phyloP scores from a whole-genome alignment of 2,113 vertebrate genomes.

The Anthoscopus minutus region DNA sequence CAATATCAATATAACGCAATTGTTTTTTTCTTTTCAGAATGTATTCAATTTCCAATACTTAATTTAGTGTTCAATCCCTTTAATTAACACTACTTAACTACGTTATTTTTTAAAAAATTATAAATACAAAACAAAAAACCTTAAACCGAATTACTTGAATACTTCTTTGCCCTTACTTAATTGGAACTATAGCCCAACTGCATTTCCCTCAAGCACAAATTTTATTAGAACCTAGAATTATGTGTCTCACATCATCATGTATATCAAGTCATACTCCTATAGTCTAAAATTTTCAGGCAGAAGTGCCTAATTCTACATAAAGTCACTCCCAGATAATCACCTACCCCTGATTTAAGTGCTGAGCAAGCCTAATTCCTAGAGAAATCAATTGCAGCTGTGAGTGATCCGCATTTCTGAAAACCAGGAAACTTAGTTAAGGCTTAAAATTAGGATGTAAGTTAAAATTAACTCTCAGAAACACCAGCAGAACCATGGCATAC shows the following conservation, averaged over 20 bases:
- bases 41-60: background rate
- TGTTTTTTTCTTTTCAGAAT: background rate
- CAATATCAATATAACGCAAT: background rate
- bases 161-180: background rate
- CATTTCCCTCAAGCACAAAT: background rate
- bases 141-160: background rate
- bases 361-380: constrained; percentile 10
- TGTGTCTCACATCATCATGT: background rate
- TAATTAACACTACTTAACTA: background rate
- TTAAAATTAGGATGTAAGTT: background rate
- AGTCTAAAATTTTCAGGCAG: background rate
- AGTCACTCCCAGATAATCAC: background rate
- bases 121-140: background rate
- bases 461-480: background rate
- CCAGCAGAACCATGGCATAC: background rate
- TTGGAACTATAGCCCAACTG: background rate
- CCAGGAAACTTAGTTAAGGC: background rate
- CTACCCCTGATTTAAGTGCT: background rate
- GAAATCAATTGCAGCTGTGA: constrained; percentile 19
- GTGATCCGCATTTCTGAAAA: background rate
- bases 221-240: background rate
- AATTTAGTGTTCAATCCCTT: background rate
- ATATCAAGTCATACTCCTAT: background rate
- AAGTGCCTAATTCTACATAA: background rate
- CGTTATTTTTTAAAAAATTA: background rate